Evolutionary conservation across 2,113 vertebrate genomes (phyloP), one percentile per base, ranked within the genome.

Genomic region (Cathartes aura): DNA sequence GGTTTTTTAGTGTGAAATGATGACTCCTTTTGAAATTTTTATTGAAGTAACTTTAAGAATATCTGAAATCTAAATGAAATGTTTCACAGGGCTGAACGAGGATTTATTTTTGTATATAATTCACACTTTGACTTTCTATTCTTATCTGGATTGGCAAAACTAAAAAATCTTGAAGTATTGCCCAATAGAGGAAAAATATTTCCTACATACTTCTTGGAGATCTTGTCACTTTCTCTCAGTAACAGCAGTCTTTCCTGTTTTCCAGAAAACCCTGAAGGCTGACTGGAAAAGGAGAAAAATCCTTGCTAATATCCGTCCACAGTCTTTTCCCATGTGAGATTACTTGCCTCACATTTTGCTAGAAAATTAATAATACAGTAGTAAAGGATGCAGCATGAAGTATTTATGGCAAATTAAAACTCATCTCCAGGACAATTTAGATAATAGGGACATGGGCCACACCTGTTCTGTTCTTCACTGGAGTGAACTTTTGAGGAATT

Each of bases 401-500:
- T 96, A 97, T 96, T 97, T 66, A 96, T 95, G 88, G 67, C 64
- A 96, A 97, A 98, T 96, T 84, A 96, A 96, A 96, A 90, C 76
- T 83, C 80, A n/a, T 88, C 86, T 95, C 56, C 62, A 91, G 88
- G 93, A 93, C 63, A 87, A 79, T 87, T 95, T 38, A 62, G 75
- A 30, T 81, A 68, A 62, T 11, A 56, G 63, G 93, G 58, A 83
- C 59, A 32, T 9, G 48, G 48, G 20, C 70, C 56, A 74, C 85
- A 86, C 96, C 88, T 96, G 66, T 60, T 82, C 80, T 87, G 7
- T 29, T 81, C 60, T 81, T 88, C 66, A 64, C 66, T 85, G 87
- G 43, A 90, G 58, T 86, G 64, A 83, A 81, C 62, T 73, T 80
- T 19, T 20, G 55, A 71, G 43, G 91, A 97, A 71, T 88, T 93